Evolutionary conservation across 2,797 vertebrate species (phyloP).

Genomic region (Artibeus lituratus): DNA sequence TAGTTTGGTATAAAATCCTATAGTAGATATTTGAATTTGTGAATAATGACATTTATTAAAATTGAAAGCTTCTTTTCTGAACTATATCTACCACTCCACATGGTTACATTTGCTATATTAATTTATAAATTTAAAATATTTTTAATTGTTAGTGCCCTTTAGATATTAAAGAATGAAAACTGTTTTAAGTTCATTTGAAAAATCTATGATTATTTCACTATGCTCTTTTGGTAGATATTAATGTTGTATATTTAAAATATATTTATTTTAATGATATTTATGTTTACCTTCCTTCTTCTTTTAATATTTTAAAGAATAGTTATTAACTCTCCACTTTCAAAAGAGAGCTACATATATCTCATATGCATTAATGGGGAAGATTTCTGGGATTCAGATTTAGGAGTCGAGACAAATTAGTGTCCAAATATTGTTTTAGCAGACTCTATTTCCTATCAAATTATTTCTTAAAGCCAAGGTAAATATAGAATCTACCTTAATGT

Average conservation of each 20-base stretch:
- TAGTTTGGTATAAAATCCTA: constrained; percentile 54
- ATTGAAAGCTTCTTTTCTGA: constrained; percentile 47
- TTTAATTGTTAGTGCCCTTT: not conserved
- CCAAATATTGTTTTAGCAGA: not conserved
- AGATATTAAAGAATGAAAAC: not conserved
- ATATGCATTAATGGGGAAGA: not conserved
- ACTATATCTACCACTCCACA: constrained; percentile 17
- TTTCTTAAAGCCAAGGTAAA: not conserved
- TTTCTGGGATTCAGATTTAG: not conserved
- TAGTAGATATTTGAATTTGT: constrained; percentile 63
- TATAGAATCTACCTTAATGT: not conserved
- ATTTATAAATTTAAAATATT: not conserved
- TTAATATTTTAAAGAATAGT: not conserved
- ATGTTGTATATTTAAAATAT: not conserved
- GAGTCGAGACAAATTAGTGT: not conserved
- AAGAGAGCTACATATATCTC: not conserved
- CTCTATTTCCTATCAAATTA: not conserved
- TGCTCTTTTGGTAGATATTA: not conserved
- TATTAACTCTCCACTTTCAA: not conserved
- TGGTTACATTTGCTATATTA: constrained; percentile 7
- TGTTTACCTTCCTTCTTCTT: not conserved
- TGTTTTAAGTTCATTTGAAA: constrained; percentile 26
- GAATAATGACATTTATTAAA: constrained; percentile 50
- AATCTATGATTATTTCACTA: not conserved
- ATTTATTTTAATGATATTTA: constrained; percentile 22